phyloP scores from a whole-genome alignment of 2,113 vertebrate genomes.

The Alligator mississippiensis region DNA sequence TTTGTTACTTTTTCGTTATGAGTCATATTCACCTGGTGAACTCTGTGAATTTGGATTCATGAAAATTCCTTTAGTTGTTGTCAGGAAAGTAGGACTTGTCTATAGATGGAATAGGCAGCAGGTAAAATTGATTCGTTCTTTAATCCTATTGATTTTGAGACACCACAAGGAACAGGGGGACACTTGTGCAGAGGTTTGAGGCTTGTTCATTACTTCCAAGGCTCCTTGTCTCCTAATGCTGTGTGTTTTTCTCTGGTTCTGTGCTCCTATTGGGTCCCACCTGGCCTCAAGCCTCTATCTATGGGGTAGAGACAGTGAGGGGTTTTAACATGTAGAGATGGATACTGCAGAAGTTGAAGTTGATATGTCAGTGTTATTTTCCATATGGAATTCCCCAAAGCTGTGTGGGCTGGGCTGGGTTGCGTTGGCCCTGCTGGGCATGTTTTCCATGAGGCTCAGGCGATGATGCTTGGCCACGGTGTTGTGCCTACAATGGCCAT shows the following conservation, averaged over 20 bases:
- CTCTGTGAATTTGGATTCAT: not conserved
- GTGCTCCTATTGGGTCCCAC: not conserved
- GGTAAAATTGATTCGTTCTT: not conserved
- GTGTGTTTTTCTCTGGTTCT: not conserved
- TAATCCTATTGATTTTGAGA: not conserved
- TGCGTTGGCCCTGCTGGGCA: no score
- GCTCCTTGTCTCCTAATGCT: not conserved
- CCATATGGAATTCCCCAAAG: not conserved
- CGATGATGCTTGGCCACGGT: no score
- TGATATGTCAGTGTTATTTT: not conserved
- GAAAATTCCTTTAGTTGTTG: not conserved
- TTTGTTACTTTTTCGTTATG: not conserved
- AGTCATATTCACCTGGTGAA: not conserved
- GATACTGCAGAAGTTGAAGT: not conserved
- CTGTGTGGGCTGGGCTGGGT: no score
- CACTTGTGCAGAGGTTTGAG: not conserved
- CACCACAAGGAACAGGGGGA: no score
- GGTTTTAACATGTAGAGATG: not conserved
- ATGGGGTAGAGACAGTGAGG: not conserved
- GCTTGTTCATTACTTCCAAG: not conserved
- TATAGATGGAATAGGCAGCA: not conserved
- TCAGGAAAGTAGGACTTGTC: not conserved
- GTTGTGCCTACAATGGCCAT: no score
- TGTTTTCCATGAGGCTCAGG: no score
- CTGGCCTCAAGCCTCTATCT: not conserved